A percentile compares a stretch with the other conserved stretches of the same genome.
Evolutionary conservation across 64 coral and sea anemone genomes (phyloP).

Genomic region (Montipora cactus): DNA sequence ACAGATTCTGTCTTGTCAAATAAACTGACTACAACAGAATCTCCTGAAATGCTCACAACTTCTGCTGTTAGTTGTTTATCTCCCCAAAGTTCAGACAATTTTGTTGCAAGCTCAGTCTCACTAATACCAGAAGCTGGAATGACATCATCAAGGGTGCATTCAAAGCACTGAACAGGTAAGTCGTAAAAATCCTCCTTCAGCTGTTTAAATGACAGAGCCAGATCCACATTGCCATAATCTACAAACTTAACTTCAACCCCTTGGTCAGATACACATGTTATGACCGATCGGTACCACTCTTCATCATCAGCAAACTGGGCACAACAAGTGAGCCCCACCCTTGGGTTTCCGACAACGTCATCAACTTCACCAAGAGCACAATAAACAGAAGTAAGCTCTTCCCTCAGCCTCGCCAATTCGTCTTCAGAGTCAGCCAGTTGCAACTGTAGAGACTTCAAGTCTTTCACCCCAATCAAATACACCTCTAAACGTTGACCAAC

Average conservation of each 20-base stretch:
- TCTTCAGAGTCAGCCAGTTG: conserved; percentile 34
- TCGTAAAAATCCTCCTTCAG: conserved; percentile 76
- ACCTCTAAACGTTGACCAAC: not conserved
- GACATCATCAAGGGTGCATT: conserved; percentile 75
- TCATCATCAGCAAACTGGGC: conserved; percentile 85
- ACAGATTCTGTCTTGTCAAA: conserved; percentile 52
- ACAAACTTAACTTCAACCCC: conserved; percentile 89
- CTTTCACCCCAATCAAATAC: not conserved
- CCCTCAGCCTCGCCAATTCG: conserved; percentile 13
- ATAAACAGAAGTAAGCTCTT: conserved; percentile 75
- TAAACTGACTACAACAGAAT: conserved; percentile 57
- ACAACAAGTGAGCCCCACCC: conserved; percentile 88
- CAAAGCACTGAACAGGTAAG: conserved; percentile 86
- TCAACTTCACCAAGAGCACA: conserved; percentile 65
- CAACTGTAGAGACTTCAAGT: conserved; percentile 8
- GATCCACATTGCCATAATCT: conserved; percentile 94
- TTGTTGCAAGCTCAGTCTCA: conserved; percentile 47
- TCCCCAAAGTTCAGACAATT: conserved; percentile 57
- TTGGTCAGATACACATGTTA: conserved; percentile 33
- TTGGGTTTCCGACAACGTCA: conserved; percentile 64
- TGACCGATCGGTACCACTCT: conserved; percentile 88
- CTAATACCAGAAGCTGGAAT: conserved; percentile 10
- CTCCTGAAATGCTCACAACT: conserved; percentile 46
- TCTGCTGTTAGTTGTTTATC: conserved; percentile 64
- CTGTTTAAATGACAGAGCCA: conserved; percentile 69